Base-by-base conservation (phyloP, 1,140 invertebrate species). In the Nasonia vitripennis region DNA sequence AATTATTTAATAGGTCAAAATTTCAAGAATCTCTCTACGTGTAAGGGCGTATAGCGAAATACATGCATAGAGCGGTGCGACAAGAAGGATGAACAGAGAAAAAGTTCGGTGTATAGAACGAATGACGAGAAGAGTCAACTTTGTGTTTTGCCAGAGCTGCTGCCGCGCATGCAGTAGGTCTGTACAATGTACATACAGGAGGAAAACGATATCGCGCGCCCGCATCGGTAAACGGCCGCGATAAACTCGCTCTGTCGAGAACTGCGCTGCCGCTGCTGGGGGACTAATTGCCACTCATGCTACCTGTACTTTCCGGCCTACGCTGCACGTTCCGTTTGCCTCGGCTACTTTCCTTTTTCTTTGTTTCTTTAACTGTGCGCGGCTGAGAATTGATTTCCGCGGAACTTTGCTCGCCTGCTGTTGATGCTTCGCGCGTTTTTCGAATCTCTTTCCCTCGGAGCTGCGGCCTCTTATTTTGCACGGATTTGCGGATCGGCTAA, bases 241-340 rank as follows among this genome's bases (percentile, higher is more conserved):
- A 83, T 83, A 83, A 83, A 78, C 74, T 83, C 51, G 3, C 34
- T 37, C 9, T 23, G 9, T 77, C 45, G 67, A 41, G 73, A 37
- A 74, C 45, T 20, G 14, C 37, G 37, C 27, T 41, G 9, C 45
- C n/a, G 37, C 74, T 7, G 45, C 31, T 23, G 4, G 75, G 55
- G 68, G 45, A 75, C 83, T 80, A 85, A 85, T 85, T 80, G 70
- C 80, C 67, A 85, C 81, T 81, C 80, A 70, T 86, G 31, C 84
- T 71, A 83, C 78, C 70, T 31, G 73, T 70, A 73, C 78, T 71
- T 75, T 86, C 48, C 82, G 83, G 73, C 27, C 6, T 20, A 5
- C 17, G 6, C 86, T 48, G 77, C 71, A 62, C 62, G 41, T 70
- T 78, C 17, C 23, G 31, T 20, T 67, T 55, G 51, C 41, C 71